Evolutionary conservation across 1,140 invertebrate genomes (phyloP).

Genomic region (Papilio helenus): DNA sequence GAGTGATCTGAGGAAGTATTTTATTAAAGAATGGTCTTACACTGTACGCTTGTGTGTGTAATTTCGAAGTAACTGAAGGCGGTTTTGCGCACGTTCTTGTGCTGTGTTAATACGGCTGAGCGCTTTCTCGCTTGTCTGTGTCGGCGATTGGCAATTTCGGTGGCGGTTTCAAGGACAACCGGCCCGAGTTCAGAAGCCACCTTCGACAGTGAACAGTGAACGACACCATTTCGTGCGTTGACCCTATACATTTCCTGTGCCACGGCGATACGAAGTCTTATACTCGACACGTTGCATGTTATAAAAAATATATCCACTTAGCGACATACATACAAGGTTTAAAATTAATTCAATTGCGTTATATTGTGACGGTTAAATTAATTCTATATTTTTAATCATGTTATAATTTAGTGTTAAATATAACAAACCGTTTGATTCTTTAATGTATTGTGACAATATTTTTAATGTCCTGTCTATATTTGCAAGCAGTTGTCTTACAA

Average conservation of each 20-base stretch:
- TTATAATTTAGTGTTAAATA: neutral
- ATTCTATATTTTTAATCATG: neutral
- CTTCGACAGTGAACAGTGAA: slow-evolving; percentile 78
- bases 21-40: slow-evolving; percentile 21
- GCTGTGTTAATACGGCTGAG: slow-evolving; percentile 35
- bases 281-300: neutral
- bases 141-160: slow-evolving; percentile 71
- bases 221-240: slow-evolving; percentile 78
- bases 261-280: slow-evolving; percentile 49
- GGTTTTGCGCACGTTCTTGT: neutral
- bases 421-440: neutral
- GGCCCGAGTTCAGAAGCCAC: slow-evolving; percentile 75
- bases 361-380: neutral
- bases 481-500: neutral
- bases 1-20: slow-evolving; percentile 8
- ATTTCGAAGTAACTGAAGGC: slow-evolving; percentile 29
- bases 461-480: neutral
- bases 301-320: neutral
- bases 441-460: neutral
- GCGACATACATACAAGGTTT: neutral
- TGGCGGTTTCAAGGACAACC: slow-evolving; percentile 75
- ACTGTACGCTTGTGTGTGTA: slow-evolving; percentile 26
- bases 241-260: slow-evolving; percentile 76
- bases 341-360: slow-evolving; percentile 2
- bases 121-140: slow-evolving; percentile 48